phyloP scores from a whole-genome alignment of 2,888 invertebrate species.

The Fabriciana adippe region DNA sequence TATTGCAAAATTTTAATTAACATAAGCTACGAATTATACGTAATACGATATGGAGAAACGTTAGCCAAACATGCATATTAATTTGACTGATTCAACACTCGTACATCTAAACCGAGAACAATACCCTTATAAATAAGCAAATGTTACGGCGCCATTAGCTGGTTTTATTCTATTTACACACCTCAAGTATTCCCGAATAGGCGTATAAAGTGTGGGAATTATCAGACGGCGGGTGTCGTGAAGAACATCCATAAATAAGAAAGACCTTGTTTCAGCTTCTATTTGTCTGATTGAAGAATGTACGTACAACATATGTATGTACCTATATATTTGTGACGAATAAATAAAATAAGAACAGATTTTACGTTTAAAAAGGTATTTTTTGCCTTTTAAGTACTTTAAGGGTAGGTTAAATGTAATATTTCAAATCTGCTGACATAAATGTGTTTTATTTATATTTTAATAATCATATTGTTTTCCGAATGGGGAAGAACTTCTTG shows the following conservation, averaged over 20 bases:
- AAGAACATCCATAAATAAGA: slow-evolving; percentile 51
- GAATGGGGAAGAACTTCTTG: no score
- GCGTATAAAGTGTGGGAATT: slow-evolving; percentile 64
- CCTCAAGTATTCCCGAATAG: slow-evolving; percentile 61
- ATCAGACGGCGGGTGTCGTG: slow-evolving; percentile 56
- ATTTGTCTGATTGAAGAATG: slow-evolving; percentile 5
- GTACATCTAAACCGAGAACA: slow-evolving; percentile 22
- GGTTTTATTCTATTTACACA: slow-evolving; percentile 72
- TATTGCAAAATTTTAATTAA: no score
- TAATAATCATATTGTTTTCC: no score
- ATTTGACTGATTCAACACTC: neutral
- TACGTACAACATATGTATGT: neutral
- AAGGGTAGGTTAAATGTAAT: no score
- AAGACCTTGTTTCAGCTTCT: slow-evolving; percentile 15
- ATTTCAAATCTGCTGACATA: no score
- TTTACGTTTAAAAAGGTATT: no score
- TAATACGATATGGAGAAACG: no score
- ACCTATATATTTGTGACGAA: no score
- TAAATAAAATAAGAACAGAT: no score
- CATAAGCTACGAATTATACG: no score
- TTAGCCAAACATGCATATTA: neutral
- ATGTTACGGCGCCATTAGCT: slow-evolving; percentile 62
- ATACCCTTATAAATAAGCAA: slow-evolving; percentile 55
- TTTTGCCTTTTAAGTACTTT: no score
- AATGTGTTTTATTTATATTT: no score